These are phyloP conservation scores for Indicator maculatus DNA, from an alignment of 2,113 vertebrate species.

Conservation along the genomic window DNA sequence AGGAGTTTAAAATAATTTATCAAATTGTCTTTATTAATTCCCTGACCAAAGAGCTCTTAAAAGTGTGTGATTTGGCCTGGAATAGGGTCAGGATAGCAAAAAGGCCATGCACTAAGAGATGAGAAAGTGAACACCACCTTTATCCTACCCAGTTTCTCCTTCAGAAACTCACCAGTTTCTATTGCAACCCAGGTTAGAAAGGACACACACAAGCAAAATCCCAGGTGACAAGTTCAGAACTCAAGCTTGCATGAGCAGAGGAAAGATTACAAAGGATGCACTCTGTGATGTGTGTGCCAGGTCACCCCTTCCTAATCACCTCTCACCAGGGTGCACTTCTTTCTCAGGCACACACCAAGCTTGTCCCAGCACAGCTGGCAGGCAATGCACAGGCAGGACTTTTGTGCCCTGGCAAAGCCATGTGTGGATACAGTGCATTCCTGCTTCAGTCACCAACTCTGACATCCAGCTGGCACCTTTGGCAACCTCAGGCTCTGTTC, in stretches of 20 bases:
- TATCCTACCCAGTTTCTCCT: background rate
- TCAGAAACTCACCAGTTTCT: background rate
- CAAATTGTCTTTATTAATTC: background rate
- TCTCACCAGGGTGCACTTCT: background rate
- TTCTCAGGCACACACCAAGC: background rate
- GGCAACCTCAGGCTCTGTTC: background rate
- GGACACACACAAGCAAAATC: background rate
- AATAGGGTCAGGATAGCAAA: background rate
- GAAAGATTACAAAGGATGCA: background rate
- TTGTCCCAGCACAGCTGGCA: background rate
- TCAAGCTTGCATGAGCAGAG: background rate
- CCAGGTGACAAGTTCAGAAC: background rate
- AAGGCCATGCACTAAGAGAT: background rate
- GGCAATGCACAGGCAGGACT: background rate
- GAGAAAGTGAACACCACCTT: background rate
- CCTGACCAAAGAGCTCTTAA: background rate
- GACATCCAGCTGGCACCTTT: background rate
- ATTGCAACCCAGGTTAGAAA: background rate
- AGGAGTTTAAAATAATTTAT: background rate
- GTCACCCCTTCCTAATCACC: background rate
- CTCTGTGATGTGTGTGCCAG: rapidly evolving
- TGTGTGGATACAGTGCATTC: background rate
- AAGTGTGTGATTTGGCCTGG: background rate
- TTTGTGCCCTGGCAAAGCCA: background rate
- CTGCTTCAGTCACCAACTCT: background rate